Evolutionary conservation across 2,797 vertebrate species (phyloP).

Genomic region (Percopsis omiscomaycus): DNA sequence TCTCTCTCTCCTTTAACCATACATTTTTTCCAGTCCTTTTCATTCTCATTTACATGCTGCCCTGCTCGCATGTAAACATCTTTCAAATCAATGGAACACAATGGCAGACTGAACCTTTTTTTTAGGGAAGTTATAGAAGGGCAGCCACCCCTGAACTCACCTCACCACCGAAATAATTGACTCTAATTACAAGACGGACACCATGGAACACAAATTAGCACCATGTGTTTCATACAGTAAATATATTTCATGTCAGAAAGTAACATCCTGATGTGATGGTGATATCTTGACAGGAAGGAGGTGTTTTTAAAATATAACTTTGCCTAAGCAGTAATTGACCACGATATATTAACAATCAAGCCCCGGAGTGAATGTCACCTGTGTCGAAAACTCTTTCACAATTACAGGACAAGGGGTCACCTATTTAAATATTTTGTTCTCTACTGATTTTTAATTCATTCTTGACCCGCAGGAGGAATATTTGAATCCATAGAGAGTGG

Average conservation of each 20-base stretch:
- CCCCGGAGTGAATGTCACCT: conserved; percentile 24
- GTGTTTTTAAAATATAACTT: conserved; percentile 25
- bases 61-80: conserved; percentile 43
- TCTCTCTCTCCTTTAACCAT: not conserved
- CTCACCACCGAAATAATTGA: conserved; percentile 63
- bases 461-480: conserved; percentile 86
- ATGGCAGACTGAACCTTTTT: conserved; percentile 54
- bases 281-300: not conserved
- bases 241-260: conserved; percentile 38
- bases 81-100: conserved; percentile 66
- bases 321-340: conserved; percentile 35
- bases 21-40: conserved; percentile 5
- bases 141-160: conserved; percentile 66
- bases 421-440: conserved; percentile 22
- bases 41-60: conserved; percentile 27
- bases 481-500: conserved; percentile 98
- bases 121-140: conserved; percentile 63
- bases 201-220: conserved; percentile 59
- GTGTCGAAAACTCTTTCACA: conserved; percentile 37
- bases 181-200: conserved; percentile 61
- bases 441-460: conserved; percentile 2
- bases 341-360: conserved; percentile 32
- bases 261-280: too few relatives aligned
- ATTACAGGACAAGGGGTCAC: conserved; percentile 31
- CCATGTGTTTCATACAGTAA: conserved; percentile 21